These are phyloP conservation scores for Cetoscarus ocellatus DNA, from an alignment of 2,797 vertebrate genomes.

Conservation along the genomic window DNA sequence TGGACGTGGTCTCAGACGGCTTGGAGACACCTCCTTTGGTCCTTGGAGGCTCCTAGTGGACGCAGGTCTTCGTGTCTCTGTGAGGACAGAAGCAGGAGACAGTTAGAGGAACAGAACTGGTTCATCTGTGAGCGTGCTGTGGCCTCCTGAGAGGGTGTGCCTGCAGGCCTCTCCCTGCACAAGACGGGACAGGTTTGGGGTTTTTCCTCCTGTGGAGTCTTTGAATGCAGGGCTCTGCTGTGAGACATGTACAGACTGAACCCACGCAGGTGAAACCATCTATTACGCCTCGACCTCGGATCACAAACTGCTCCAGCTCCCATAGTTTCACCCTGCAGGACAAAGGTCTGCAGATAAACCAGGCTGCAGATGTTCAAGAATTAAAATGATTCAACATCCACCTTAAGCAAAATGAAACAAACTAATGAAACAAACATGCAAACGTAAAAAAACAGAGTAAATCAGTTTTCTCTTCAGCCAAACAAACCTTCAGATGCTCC, in stretches of 20 bases:
- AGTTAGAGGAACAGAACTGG: constrained; percentile 56
- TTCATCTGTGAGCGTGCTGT: constrained; percentile 24
- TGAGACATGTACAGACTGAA: constrained; percentile 61
- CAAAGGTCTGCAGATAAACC: constrained; percentile 16
- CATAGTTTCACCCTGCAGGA: background rate
- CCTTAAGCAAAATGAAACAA: too few relatives aligned
- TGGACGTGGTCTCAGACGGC: constrained; percentile 82
- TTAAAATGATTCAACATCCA: too few relatives aligned
- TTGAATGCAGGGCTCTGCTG: constrained; percentile 41
- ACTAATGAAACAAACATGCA: constrained; percentile 10
- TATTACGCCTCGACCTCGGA: constrained; percentile 3
- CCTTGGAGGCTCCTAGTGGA: background rate
- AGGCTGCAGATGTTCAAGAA: background rate
- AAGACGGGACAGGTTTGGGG: constrained; percentile 74
- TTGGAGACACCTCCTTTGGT: constrained; percentile 11
- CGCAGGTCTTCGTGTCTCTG: constrained; percentile 41
- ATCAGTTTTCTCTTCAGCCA: too few relatives aligned
- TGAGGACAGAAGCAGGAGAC: constrained; percentile 40
- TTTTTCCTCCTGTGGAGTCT: constrained; percentile 52
- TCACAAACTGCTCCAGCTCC: background rate
- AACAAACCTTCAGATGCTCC: too few relatives aligned
- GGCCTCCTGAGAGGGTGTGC: constrained; percentile 59
- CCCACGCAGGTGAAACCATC: constrained; percentile 18
- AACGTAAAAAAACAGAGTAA: background rate
- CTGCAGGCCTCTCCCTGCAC: constrained; percentile 73